A percentile compares a stretch with the other conserved stretches of the same genome.
Conservation (phyloP, 2,888 invertebrate species). For the Torymus texanus region DNA sequence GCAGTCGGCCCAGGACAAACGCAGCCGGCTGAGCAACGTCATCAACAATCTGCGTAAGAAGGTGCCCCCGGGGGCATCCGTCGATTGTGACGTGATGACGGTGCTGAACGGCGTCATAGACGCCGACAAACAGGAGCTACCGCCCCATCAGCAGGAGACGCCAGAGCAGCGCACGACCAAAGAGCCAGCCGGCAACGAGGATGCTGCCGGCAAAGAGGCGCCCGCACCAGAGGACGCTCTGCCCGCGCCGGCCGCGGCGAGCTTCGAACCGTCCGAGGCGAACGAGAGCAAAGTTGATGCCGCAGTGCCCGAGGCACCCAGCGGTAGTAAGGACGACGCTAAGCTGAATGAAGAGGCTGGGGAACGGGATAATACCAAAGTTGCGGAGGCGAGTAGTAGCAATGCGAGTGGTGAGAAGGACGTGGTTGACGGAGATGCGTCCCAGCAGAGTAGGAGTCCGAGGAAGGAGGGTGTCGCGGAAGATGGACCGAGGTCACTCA, state of each 20-base stretch:
- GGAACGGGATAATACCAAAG: not conserved
- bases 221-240: conserved; percentile 8
- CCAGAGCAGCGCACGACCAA: not conserved
- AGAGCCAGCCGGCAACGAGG: conserved; percentile 45
- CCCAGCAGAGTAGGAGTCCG: not conserved
- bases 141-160: conserved; percentile 35
- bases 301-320: conserved; percentile 61
- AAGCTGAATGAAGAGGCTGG: conserved; percentile 52
- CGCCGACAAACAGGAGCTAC: conserved; percentile 65
- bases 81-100: conserved; percentile 67
- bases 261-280: conserved; percentile 64
- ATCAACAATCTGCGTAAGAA: conserved; percentile 72
- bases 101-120: conserved; percentile 72
- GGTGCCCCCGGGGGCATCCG: conserved; percentile 62
- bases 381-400: conserved; percentile 16
- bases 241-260: conserved; percentile 14
- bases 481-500: conserved; percentile 58
- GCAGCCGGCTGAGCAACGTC: conserved; percentile 72
- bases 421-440: conserved; percentile 1
- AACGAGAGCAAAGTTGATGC: conserved; percentile 66
- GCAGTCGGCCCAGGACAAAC: conserved; percentile 70
- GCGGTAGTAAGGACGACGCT: conserved; percentile 65
- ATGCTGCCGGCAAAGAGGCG: conserved; percentile 37
- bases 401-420: conserved; percentile 21
- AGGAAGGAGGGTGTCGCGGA: conserved; percentile 15